These are phyloP conservation scores for Xenopus borealis DNA, from an alignment of 2,113 vertebrate genomes.

Conservation along the genomic window DNA sequence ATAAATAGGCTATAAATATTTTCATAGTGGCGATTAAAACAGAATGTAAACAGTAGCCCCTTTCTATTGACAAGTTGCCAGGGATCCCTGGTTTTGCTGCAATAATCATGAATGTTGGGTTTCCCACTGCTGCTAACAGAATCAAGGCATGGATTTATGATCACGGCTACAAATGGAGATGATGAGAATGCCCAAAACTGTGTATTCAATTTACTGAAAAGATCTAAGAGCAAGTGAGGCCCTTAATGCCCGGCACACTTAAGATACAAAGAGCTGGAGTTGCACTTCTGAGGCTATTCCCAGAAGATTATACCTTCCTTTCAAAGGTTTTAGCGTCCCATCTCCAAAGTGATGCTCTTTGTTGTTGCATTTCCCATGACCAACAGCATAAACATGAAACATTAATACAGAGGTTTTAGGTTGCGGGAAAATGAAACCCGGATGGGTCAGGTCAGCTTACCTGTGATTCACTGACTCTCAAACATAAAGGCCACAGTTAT, in stretches of 20 bases:
- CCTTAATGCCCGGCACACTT: background rate
- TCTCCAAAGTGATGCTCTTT: conserved; percentile 17
- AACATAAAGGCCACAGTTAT: conserved; percentile 40
- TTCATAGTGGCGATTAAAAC: no score
- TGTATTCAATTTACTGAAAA: no score
- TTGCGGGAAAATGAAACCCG: conserved; percentile 59
- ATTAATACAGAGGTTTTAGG: conserved; percentile 57
- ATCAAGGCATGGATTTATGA: no score
- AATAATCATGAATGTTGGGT: no score
- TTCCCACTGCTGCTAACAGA: no score
- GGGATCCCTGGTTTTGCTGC: no score
- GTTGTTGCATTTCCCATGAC: conserved; percentile 44
- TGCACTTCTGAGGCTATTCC: conserved; percentile 45
- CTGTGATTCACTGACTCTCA: conserved; percentile 59
- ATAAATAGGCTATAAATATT: no score
- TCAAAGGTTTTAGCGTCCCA: conserved; percentile 6
- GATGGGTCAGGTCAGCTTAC: conserved; percentile 63
- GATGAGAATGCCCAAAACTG: no score
- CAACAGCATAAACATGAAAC: conserved; percentile 56
- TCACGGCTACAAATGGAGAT: no score
- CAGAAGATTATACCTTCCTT: background rate
- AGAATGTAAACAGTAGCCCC: no score
- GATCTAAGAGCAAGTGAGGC: no score
- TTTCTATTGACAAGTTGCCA: no score
- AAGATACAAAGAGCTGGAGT: background rate